These are phyloP conservation scores for Crax fasciolata DNA, from an alignment of 2,797 vertebrate species.

Conservation along the genomic window DNA sequence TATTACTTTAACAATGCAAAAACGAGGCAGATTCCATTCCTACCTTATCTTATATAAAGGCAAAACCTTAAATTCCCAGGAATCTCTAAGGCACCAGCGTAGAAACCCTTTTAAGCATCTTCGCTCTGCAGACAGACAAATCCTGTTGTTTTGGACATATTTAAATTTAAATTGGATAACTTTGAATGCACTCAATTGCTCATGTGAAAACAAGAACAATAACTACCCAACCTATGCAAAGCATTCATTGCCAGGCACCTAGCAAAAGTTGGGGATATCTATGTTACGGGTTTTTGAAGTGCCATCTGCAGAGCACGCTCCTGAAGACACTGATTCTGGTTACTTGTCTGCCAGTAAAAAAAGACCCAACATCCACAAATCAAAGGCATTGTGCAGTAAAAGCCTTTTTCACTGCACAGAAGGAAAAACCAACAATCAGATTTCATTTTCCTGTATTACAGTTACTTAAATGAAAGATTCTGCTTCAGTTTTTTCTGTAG, in stretches of 20 bases:
- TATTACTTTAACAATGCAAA: neutral
- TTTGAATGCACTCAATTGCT: neutral
- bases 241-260: neutral
- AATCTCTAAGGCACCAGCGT: neutral
- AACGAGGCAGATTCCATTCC: neutral
- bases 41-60: neutral
- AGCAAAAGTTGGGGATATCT: neutral
- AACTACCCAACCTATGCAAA: neutral
- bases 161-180: neutral
- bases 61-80: neutral
- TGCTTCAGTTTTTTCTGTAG: neutral
- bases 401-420: neutral
- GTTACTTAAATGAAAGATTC: conserved; percentile 25
- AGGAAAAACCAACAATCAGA: neutral
- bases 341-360: neutral
- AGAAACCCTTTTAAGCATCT: neutral
- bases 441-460: neutral
- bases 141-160: neutral
- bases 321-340: neutral
- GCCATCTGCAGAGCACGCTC: neutral
- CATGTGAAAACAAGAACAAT: neutral
- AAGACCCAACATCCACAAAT: neutral
- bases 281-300: neutral
- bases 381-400: neutral
- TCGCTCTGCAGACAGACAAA: neutral